Evolutionary conservation across 1,140 invertebrate species (phyloP).

Genomic region (Thalassaphorura encarpata): DNA sequence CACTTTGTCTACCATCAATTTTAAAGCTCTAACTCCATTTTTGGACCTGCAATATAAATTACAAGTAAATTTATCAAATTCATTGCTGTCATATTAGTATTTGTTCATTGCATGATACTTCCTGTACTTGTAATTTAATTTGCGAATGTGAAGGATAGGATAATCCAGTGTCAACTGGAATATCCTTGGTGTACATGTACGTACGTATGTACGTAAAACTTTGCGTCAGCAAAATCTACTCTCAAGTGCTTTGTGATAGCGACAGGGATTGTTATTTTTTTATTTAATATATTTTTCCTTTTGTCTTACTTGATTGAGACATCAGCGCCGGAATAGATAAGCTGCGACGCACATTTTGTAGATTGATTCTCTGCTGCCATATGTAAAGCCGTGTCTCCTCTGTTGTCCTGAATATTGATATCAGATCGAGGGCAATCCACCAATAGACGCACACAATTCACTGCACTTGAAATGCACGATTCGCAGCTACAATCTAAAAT

Average conservation of each 20-base stretch:
- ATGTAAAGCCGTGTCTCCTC: constrained; percentile 27
- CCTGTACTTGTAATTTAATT: not conserved
- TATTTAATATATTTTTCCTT: no score
- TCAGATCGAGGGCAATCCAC: constrained; percentile 25
- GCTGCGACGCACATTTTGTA: constrained; percentile 20
- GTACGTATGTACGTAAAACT: no score
- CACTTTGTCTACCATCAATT: constrained; percentile 67
- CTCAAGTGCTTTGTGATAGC: no score
- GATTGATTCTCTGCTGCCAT: constrained; percentile 31
- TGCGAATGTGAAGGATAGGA: no score
- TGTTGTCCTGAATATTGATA: constrained; percentile 29
- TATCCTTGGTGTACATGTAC: no score
- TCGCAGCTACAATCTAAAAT: constrained; percentile 30
- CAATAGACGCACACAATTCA: constrained; percentile 21
- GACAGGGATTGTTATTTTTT: no score
- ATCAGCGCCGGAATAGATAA: constrained; percentile 30
- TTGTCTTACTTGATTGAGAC: constrained; percentile 30
- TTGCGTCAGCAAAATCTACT: no score
- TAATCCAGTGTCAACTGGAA: no score
- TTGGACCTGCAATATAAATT: constrained; percentile 47
- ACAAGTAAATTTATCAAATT: not conserved
- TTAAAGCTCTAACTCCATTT: constrained; percentile 63
- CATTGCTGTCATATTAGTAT: not conserved
- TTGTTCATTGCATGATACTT: not conserved
- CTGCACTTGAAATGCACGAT: constrained; percentile 24